phyloP scores from a whole-genome alignment of 1,140 invertebrate genomes.

The Bombus confusus region DNA sequence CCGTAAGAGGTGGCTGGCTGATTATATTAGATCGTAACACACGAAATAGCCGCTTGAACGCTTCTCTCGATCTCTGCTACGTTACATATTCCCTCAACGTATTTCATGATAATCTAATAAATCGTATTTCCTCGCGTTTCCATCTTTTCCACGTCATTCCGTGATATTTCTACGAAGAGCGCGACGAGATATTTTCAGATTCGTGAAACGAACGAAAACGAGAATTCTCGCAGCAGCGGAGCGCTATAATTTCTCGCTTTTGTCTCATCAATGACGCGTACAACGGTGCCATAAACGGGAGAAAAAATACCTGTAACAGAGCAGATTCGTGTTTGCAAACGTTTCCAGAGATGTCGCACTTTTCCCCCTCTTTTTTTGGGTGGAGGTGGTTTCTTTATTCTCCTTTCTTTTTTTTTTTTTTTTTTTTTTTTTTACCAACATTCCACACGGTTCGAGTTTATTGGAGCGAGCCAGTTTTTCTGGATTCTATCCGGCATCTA shows the following conservation, averaged over 20 bases:
- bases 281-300: not conserved
- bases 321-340: not conserved
- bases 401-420: not conserved
- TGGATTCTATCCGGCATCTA: not conserved
- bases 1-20: not conserved
- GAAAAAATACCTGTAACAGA: not conserved
- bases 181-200: not conserved
- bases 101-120: too few species aligned
- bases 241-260: not conserved
- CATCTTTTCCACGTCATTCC: not conserved
- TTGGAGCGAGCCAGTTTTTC: not conserved
- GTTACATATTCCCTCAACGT: too few species aligned
- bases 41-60: not conserved
- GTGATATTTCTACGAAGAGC: fast-evolving
- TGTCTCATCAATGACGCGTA: not conserved
- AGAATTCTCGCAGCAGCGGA: not conserved
- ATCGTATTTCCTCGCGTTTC: not conserved
- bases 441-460: not conserved
- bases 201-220: not conserved
- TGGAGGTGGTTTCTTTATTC: not conserved
- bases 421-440: not conserved
- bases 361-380: not conserved
- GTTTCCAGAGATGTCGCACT: not conserved
- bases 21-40: not conserved
- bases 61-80: not conserved